phyloP scores from a whole-genome alignment of 2,888 invertebrate species.

The Clistopyga incitator region DNA sequence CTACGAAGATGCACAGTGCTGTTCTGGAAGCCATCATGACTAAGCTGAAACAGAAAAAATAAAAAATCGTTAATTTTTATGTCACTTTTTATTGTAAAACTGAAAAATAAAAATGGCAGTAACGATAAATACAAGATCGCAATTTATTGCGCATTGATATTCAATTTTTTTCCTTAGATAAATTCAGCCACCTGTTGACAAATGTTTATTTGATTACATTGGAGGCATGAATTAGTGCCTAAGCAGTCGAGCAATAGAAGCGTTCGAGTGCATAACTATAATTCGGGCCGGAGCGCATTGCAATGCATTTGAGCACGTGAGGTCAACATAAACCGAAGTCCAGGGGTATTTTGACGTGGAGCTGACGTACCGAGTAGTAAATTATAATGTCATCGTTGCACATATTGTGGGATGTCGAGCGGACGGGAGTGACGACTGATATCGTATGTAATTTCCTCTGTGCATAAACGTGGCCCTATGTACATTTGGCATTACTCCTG shows the following conservation, averaged over 20 bases:
- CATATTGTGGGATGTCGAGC: slow-evolving; percentile 12
- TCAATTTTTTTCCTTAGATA: not conserved
- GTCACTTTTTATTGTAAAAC: too few species aligned
- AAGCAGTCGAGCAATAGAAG: not conserved
- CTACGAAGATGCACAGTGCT: slow-evolving; percentile 70
- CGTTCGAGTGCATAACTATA: not conserved
- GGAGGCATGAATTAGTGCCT: not conserved
- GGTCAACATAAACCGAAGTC: not conserved
- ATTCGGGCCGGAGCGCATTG: not conserved
- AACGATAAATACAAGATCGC: not conserved
- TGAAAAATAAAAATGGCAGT: not conserved
- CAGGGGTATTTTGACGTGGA: too few species aligned
- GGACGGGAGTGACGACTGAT: slow-evolving; percentile 19
- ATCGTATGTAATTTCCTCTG: slow-evolving; percentile 42
- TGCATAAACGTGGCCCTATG: not conserved
- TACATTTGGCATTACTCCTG: not conserved
- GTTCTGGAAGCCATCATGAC: slow-evolving; percentile 74
- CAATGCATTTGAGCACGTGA: not conserved
- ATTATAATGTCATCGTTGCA: slow-evolving; percentile 13
- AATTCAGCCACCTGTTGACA: not conserved
- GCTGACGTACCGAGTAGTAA: not conserved
- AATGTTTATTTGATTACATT: not conserved
- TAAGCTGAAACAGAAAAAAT: slow-evolving; percentile 42
- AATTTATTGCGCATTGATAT: not conserved
- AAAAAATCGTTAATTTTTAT: not conserved